Evolutionary conservation across 2,113 vertebrate genomes (phyloP).

Genomic region (Nycticebus coucang): DNA sequence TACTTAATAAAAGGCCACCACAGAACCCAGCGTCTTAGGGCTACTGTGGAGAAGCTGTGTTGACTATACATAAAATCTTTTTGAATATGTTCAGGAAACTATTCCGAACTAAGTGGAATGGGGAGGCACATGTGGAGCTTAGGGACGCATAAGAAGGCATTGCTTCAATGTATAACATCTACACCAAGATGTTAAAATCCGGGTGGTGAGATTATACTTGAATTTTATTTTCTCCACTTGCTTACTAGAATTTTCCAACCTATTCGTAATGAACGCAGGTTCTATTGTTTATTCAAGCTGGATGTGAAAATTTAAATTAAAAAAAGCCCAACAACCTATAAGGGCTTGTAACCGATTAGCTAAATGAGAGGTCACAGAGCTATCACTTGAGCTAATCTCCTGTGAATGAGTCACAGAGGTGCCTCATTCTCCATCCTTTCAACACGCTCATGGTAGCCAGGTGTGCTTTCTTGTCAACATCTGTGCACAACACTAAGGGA

Average conservation of each 20-base stretch:
- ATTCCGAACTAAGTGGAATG: background rate
- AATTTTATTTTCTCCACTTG: conserved; percentile 23
- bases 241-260: background rate
- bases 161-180: background rate
- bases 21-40: background rate
- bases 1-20: conserved; percentile 7
- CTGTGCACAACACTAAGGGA: background rate
- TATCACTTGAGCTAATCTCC: background rate
- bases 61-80: conserved; percentile 29
- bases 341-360: background rate
- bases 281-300: conserved; percentile 17
- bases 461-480: conserved; percentile 19
- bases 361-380: background rate
- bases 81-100: conserved; percentile 13
- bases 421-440: background rate
- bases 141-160: background rate
- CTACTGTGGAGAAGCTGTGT: background rate
- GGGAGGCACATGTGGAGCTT: background rate
- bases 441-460: background rate
- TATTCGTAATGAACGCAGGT: background rate
- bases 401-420: background rate
- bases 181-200: background rate
- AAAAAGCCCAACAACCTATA: background rate
- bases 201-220: background rate
- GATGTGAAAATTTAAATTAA: background rate